A percentile compares a stretch with the other conserved stretches of the same genome.
Conservation (phyloP, 2,113 vertebrate genomes). For the Lamprologus ornatipinnis region DNA sequence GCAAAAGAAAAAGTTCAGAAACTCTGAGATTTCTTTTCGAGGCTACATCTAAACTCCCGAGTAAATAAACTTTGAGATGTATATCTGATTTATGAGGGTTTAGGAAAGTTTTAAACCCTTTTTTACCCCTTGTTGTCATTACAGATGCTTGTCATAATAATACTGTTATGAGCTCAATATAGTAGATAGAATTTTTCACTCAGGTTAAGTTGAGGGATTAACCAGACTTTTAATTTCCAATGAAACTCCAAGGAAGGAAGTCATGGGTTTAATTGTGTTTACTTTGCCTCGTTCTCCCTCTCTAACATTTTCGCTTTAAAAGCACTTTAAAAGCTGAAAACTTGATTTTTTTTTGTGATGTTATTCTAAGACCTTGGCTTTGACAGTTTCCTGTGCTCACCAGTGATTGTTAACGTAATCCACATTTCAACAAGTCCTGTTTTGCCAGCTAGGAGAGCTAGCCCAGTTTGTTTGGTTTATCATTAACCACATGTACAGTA, state of each 20-base stretch:
- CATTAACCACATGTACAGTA: conserved; percentile 62
- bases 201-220: neutral
- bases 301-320: conserved; percentile 43
- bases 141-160: neutral
- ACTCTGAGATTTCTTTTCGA: conserved; percentile 8
- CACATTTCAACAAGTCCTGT: conserved; percentile 67
- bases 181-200: neutral
- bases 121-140: neutral
- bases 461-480: conserved; percentile 64
- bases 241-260: conserved; percentile 51
- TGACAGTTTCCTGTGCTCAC: conserved; percentile 42
- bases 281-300: conserved; percentile 14
- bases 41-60: neutral
- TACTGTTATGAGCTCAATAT: neutral
- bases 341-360: neutral
- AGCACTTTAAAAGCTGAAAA: conserved; percentile 53
- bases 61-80: neutral
- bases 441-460: conserved; percentile 53
- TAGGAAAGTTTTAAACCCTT: neutral
- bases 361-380: conserved; percentile 48
- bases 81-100: neutral
- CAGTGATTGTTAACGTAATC: conserved; percentile 59
- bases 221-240: conserved; percentile 5
- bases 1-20: conserved; percentile 5
- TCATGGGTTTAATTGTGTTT: conserved; percentile 51